Evolutionary conservation across 1,140 invertebrate genomes (phyloP).

Genomic region (Drosophila nannoptera): DNA sequence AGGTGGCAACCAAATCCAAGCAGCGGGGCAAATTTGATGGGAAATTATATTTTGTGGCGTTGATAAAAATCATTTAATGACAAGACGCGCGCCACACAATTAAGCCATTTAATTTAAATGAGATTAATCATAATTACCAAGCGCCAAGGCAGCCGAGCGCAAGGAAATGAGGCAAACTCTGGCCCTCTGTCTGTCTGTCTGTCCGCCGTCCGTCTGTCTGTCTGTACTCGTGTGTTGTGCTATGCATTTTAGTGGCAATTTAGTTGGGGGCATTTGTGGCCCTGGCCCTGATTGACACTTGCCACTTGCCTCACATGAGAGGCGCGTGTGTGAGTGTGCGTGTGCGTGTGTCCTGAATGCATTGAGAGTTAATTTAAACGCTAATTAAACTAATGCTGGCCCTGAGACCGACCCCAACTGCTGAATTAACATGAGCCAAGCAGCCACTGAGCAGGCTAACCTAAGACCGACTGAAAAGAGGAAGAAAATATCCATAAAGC

Average conservation of each 20-base stretch:
- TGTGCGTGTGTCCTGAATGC: constrained; percentile 27
- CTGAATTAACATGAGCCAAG: constrained; percentile 50
- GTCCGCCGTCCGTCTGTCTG: not conserved
- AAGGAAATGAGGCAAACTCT: not conserved
- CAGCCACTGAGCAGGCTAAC: not conserved
- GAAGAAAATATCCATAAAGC: too few species aligned
- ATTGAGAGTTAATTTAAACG: constrained; percentile 61
- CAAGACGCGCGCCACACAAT: constrained; percentile 65
- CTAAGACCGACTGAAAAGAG: too few species aligned
- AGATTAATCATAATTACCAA: constrained; percentile 77
- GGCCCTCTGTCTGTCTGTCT: not conserved
- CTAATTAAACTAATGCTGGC: constrained; percentile 69
- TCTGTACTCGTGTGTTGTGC: constrained; percentile 1
- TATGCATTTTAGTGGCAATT: constrained; percentile 25
- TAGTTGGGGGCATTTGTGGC: not conserved
- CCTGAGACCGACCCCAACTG: constrained; percentile 17
- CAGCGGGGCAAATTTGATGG: constrained; percentile 22
- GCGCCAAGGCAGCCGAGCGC: constrained; percentile 32
- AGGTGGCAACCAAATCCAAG: constrained; percentile 9
- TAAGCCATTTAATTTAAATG: constrained; percentile 77
- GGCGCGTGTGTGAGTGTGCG: constrained; percentile 8
- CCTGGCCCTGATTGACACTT: constrained; percentile 42
- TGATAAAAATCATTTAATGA: constrained; percentile 78
- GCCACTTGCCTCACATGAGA: constrained; percentile 4
- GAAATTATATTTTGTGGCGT: constrained; percentile 64